Evolutionary conservation across 2,113 vertebrate genomes (phyloP), one percentile per base, ranked within the genome.

Genomic region (Arvicanthis niloticus): DNA sequence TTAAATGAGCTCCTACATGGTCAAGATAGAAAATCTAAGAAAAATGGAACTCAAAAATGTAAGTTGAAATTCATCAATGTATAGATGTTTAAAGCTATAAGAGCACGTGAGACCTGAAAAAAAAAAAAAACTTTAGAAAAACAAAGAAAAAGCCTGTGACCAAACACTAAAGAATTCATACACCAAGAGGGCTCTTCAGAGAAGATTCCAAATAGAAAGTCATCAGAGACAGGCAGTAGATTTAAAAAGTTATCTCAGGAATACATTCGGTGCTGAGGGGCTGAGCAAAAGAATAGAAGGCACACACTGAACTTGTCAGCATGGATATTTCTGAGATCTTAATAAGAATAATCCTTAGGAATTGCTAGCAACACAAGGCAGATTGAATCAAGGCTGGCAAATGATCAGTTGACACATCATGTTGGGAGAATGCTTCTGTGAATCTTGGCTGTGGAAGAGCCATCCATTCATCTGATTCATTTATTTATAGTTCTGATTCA

Each of bases 401-500:
- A 40, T 34, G 15, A 91, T 1, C 42, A 12, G 7, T 65, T 78
- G 89, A 91, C 40, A 40, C 19, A 62, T 29, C 2, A 48, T 45
- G 4, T 73, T 96, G 53, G 81, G 48, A 75, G 42, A 88, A 85
- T 7, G 82, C 72, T 85, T 60, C 65, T 56, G 95, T 62, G 40
- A 95, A 88, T 0, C 6, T 6, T 96, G 58, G 34, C 80, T 84
- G 6, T 22, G 1, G 19, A 80, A 67, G 9, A 4, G 0, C 7
- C 24, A 72, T 93, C 93, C 86, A 78, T 94, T 70, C 24, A 65
- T 45, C 91, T 65, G 40, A 89, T 76, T 89, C 29, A 88, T 89
- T 94, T 80, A 94, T 88, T 87, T 13, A 31, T 56, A 62, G 58
- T 76, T 6, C 11, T 73, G 37, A 96, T 82, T 77, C 67, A 88